Evolutionary conservation across 2,797 vertebrate genomes (phyloP), one percentile per base, ranked within the genome.

Genomic region (Emys orbicularis): DNA sequence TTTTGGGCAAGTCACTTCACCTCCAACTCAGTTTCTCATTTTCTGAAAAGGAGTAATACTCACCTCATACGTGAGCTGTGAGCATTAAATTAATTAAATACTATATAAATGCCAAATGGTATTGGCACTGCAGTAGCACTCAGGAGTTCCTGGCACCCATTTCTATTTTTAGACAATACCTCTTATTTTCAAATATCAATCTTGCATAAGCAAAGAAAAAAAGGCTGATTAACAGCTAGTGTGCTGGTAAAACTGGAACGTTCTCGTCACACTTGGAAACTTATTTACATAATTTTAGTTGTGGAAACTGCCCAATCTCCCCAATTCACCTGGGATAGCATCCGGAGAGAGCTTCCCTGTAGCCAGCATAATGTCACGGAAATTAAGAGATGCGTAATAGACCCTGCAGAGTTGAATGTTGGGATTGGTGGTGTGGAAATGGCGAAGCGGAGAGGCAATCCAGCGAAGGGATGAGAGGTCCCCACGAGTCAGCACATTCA

Each of bases 291-390:
- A 65, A 65, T 65, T 65, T 65, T 65, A 65, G 16, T 25, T 49
- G 25, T 25, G 56, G 76, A 76, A 18, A 29, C 23, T 47, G 34
- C 61, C 7, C 47, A 83, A 77, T 13, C 29, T 77, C n/a, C 29
- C 47, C 41, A 94, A 92, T 97, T 84, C 97, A 99, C 99, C 99
- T 98, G 99, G 99, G 88, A 99, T 99, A 86, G 99, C 99, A 3
- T 99, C 99, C 0, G 99, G 99, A 7, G 99, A 99, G 74, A 99
- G 99, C 95, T 99, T 99, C 91, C 99, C 99, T 0, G 99, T 99
- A 89, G 99, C 99, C 95, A 99, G 97, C 99, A 99, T 99, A 86
- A 99, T 98, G 90, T 99, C 99, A 16, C 99, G 97, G 98, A 99
- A 99, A 97, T 99, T 99, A 72, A 99, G 99, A 0, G 99, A 99